Conservation (phyloP, 2,888 invertebrate genomes). For the Drosophila quinaria region DNA sequence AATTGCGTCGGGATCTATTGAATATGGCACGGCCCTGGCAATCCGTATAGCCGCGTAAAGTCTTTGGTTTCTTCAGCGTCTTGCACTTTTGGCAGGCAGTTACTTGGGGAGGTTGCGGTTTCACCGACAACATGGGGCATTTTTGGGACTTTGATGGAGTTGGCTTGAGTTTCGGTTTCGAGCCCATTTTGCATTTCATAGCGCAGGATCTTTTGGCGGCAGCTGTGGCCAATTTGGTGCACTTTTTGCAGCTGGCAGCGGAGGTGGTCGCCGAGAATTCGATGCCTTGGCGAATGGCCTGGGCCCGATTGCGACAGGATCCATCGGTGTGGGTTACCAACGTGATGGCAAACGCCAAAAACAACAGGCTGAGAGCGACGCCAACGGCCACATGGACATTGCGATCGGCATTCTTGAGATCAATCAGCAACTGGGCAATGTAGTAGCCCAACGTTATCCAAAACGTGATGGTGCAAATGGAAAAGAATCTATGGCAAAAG, state of each 20-base stretch:
- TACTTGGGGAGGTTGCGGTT: not conserved
- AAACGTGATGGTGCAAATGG: conserved; percentile 69
- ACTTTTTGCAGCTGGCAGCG: conserved; percentile 1
- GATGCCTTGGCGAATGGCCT: not conserved
- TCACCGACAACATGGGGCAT: not conserved
- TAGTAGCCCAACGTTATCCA: conserved; percentile 72
- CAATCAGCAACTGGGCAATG: conserved; percentile 47
- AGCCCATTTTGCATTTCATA: not conserved
- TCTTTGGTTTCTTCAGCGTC: not conserved
- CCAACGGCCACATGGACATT: conserved; percentile 59
- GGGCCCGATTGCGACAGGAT: not conserved
- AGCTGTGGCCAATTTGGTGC: not conserved
- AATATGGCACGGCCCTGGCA: conserved; percentile 72
- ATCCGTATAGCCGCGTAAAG: conserved; percentile 43
- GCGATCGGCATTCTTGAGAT: conserved; percentile 65
- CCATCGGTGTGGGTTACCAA: conserved; percentile 34
- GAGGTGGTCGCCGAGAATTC: not conserved
- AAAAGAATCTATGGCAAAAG: conserved; percentile 64
- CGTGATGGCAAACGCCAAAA: conserved; percentile 57
- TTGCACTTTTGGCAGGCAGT: not conserved
- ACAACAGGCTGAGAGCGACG: conserved; percentile 35
- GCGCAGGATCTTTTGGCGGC: conserved; percentile 1
- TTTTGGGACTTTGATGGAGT: not conserved
- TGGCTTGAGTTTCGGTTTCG: not conserved
- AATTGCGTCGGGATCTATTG: conserved; percentile 60